Evolutionary conservation across 2,797 vertebrate species (phyloP), one percentile per base, ranked within the genome.

Genomic region (Mormyrus hasselquistii): DNA sequence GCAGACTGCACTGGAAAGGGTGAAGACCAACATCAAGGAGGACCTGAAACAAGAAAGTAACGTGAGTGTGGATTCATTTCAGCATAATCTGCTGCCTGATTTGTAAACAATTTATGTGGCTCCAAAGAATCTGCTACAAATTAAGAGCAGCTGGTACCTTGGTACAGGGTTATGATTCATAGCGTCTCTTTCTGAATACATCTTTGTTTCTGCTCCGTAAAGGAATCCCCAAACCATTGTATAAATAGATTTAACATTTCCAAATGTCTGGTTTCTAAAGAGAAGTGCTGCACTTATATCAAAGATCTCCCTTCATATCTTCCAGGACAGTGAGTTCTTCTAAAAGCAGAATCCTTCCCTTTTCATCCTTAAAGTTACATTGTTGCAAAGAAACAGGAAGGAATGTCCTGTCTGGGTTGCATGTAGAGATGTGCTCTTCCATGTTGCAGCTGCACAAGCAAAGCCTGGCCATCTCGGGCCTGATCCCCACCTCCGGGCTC

Each of bases 1-100:
- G 99, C 97, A 98, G 88, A 94, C 95, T 44, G 94, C 97, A 83
- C 96, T 99, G 95, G 98, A 99, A 93, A 97, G 96, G 91, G 95
- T 97, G 89, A 95, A 96, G 86, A 91, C 95, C 83, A 98, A 96
- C 92, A 95, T 98, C 79, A 98, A 97, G 93, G 98, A 99, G 89
- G 97, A 99, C 91, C 94, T 95, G 73, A 96, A 94, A 34, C 94
- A 94, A 89, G 96, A 97, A 92, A 97, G 97, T 94, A 98, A 93
- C 90, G 98, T 99, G 92, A 92, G 97, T 96, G 7, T 88, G 83
- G 29, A 49, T 16, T 53, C 29, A 29, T n/a, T 22, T 2, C 19
- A 62, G 4, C 69, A 55, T 86, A 8, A 86, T 69, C 59, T 65
- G 16, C 29, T 87, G 52, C 52, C 50, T 59, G n/a, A 44, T n/a